Evolutionary conservation across 2,797 vertebrate genomes (phyloP), one percentile per base, ranked within the genome.

Genomic region (Siniperca scherzeri): DNA sequence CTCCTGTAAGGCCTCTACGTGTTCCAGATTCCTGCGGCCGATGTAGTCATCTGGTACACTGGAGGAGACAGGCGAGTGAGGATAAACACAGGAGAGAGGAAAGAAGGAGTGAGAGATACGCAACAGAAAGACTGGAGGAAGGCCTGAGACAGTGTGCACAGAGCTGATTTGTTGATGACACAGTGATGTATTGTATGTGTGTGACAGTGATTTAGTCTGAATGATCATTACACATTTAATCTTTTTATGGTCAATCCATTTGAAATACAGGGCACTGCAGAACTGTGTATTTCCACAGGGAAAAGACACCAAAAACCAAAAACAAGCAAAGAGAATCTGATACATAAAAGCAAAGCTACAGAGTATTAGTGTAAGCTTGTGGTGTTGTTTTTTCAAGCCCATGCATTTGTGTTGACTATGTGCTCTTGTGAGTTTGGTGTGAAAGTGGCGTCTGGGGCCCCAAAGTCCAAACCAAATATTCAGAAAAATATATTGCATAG

Each of bases 1-100:
- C 57, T 99, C 98, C 76, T 90, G 96, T 71, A 99, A 92, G 2
- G 97, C 96, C 92, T 99, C 98, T 16, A 99, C 97, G 70, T 98
- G 96, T 80, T 99, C 98, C 72, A 99, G 96, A 17, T 96, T 97
- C 70, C 98, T 92, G 56, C 97, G 96, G 55, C 92, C 97, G 8
- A 95, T 94, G 77, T 97, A 97, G 77, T 98, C 97, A n/a, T 99
- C 97, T 0, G 97, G 97, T 70, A 98, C 91, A 57, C 98, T 99
- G 82, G 9, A 83, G 59, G 55, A 74, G 61, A 67, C 1, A 7
- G 10, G 8, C 55, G 36, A 56, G 44, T 1, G 4, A 61, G 17
- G 30, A 40, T 2, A 38, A 68, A 56, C 6, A 21, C 4, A 8
- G 19, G 11, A 10, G 13, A 59, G 25, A 48, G 33, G 9, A 77